Percentiles rank a stretch among this genome's conserved stretches.
These are phyloP conservation scores for Linnaemya tessellans DNA, from an alignment of 2,888 invertebrate genomes.

Conservation along the genomic window DNA sequence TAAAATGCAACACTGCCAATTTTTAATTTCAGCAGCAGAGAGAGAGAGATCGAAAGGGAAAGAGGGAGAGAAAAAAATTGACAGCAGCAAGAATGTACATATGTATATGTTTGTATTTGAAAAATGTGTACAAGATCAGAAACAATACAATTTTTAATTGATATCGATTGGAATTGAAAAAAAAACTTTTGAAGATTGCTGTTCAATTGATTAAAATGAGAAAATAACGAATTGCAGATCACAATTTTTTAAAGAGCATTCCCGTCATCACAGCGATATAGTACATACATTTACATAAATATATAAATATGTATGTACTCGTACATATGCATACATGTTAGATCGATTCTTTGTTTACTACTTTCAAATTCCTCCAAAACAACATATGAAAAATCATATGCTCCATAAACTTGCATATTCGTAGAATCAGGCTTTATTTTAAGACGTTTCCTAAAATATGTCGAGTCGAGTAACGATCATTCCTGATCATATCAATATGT, in stretches of 20 bases:
- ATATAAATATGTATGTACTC: too few species aligned
- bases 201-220: slow-evolving; percentile 58
- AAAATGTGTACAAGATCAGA: neutral
- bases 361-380: too few species aligned
- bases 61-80: neutral
- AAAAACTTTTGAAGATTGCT: slow-evolving; percentile 31
- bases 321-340: too few species aligned
- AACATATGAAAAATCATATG: too few species aligned
- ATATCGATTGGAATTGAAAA: slow-evolving; percentile 62
- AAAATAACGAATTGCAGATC: slow-evolving; percentile 36
- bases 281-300: neutral
- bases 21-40: slow-evolving; percentile 17
- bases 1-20: slow-evolving; percentile 69
- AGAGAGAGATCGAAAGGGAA: too few species aligned
- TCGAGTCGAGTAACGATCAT: too few species aligned
- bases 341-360: too few species aligned
- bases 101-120: neutral
- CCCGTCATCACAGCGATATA: slow-evolving; percentile 1
- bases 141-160: slow-evolving; percentile 54
- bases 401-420: too few species aligned
- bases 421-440: too few species aligned
- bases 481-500: neutral
- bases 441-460: too few species aligned
- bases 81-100: neutral
- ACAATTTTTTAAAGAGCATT: slow-evolving; percentile 24